phyloP scores from a whole-genome alignment of 2,888 invertebrate genomes.

The Amphipoea lucens region DNA sequence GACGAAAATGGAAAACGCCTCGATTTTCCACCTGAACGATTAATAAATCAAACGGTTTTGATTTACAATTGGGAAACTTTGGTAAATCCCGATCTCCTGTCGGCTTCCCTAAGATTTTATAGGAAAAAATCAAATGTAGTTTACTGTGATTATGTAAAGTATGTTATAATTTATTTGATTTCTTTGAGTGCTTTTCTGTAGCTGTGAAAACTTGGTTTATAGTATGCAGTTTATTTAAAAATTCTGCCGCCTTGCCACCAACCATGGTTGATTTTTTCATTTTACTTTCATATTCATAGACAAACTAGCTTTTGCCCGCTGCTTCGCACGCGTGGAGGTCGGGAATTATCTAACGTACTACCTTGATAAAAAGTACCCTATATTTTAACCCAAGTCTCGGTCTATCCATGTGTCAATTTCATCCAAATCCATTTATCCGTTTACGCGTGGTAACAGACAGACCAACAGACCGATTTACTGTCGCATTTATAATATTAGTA shows the following conservation, averaged over 20 bases:
- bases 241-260: background rate
- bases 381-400: background rate
- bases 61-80: slow-evolving; percentile 54
- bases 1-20: slow-evolving; percentile 31
- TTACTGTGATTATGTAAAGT: slow-evolving; percentile 20
- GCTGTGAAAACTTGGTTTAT: background rate
- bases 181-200: slow-evolving; percentile 1
- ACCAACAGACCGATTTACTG: background rate
- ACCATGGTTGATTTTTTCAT: background rate
- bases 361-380: background rate
- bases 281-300: background rate
- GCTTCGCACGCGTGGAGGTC: background rate
- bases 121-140: slow-evolving; percentile 26
- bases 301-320: too few species aligned
- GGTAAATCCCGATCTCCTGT: slow-evolving; percentile 34
- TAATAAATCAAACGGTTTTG: slow-evolving; percentile 55
- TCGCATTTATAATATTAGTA: background rate
- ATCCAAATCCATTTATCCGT: background rate
- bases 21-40: slow-evolving; percentile 47
- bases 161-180: slow-evolving; percentile 19
- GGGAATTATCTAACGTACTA: background rate
- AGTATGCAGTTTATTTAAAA: background rate
- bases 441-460: background rate
- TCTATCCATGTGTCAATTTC: background rate
- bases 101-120: slow-evolving; percentile 14